A percentile compares a stretch with the other conserved stretches of the same genome.
phyloP scores from a whole-genome alignment of 2,113 vertebrate genomes.

The Dermatemys mawii region DNA sequence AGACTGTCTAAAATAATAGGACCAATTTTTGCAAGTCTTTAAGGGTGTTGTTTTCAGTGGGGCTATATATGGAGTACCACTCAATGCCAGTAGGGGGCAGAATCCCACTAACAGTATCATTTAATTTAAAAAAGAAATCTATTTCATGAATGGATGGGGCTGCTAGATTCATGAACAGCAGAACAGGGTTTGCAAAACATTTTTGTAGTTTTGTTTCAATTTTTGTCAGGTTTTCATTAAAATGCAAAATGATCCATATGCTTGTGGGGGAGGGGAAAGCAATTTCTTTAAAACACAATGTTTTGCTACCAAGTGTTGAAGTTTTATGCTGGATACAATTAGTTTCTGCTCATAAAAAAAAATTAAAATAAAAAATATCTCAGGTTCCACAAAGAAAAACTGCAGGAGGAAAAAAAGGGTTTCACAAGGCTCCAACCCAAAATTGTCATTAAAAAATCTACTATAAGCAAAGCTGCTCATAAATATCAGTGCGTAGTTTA shows the following conservation, averaged over 20 bases:
- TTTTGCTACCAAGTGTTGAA: not conserved
- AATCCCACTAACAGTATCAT: not conserved
- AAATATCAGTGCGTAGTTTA: not conserved
- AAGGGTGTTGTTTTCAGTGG: not conserved
- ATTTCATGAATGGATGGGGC: not conserved
- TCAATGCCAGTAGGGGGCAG: not conserved
- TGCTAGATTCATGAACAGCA: not conserved
- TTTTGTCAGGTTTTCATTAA: not conserved
- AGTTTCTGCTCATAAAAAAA: not conserved
- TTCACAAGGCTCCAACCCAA: not conserved
- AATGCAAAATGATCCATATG: not conserved
- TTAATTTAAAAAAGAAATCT: not conserved
- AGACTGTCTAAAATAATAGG: not conserved
- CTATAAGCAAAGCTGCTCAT: not conserved
- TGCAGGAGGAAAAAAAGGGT: not conserved
- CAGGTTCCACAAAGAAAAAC: not conserved
- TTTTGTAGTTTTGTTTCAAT: not conserved
- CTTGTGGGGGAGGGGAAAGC: accelerated
- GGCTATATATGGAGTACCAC: not conserved
- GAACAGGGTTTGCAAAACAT: not conserved
- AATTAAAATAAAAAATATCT: not conserved
- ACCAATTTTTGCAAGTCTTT: not conserved
- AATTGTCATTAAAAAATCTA: not conserved
- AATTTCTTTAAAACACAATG: not conserved
- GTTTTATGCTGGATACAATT: not conserved